Conservation (phyloP, 2,888 invertebrate species). For the Cantharis nigra region DNA sequence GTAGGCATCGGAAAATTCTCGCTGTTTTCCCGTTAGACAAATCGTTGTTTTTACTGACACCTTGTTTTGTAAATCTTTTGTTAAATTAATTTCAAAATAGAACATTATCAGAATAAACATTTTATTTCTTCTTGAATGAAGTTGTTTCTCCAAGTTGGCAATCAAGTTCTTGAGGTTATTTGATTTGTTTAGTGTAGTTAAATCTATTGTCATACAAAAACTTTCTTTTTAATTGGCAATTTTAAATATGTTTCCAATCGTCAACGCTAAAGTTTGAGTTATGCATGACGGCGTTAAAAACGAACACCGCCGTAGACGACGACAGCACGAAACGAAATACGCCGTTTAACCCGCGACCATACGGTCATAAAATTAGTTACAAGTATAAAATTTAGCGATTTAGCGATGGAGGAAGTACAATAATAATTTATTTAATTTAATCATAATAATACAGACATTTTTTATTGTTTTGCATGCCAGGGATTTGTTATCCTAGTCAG, state of each 20-base stretch:
- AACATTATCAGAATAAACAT: neutral
- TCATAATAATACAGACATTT: neutral
- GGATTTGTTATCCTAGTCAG: neutral
- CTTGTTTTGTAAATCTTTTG: constrained; percentile 21
- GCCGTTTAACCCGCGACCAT: too few relatives aligned
- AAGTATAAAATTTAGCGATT: too few relatives aligned
- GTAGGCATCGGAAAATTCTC: constrained; percentile 25
- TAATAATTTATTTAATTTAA: too few relatives aligned
- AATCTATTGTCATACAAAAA: too few relatives aligned
- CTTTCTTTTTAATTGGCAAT: too few relatives aligned
- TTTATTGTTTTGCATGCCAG: neutral
- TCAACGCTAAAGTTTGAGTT: too few relatives aligned
- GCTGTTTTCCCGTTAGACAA: constrained; percentile 28
- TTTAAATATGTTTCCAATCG: too few relatives aligned
- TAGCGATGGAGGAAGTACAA: too few relatives aligned
- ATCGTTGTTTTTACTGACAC: constrained; percentile 25
- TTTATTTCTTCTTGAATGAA: neutral
- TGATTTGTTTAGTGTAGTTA: neutral
- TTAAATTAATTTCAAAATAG: neutral
- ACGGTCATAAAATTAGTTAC: too few relatives aligned
- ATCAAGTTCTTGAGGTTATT: neutral
- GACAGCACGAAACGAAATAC: too few relatives aligned
- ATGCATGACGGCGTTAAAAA: too few relatives aligned
- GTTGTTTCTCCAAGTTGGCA: neutral
- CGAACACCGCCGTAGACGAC: too few relatives aligned